Percentiles rank a stretch among this genome's conserved stretches.
These are phyloP conservation scores for Heteronetta atricapilla DNA, from an alignment of 2,113 vertebrate species.

Conservation along the genomic window DNA sequence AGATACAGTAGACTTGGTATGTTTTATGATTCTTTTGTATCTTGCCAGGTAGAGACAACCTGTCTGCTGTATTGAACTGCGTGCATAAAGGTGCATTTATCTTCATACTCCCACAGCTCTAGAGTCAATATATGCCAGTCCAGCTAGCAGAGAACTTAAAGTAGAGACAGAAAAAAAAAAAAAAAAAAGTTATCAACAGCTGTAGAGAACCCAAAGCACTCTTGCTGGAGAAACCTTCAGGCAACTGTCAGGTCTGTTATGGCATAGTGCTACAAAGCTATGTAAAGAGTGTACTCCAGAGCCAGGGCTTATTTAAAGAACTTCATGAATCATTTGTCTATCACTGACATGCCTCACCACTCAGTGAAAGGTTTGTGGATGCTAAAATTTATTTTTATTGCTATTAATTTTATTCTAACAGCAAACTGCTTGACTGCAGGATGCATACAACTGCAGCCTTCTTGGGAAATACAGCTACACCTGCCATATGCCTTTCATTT, in stretches of 20 bases:
- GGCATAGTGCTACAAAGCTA: not conserved
- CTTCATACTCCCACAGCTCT: not conserved
- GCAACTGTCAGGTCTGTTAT: not conserved
- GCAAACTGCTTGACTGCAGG: not conserved
- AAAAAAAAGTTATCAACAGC: not conserved
- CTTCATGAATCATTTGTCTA: not conserved
- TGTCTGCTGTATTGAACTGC: not conserved
- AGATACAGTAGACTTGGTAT: not conserved
- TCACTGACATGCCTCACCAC: not conserved
- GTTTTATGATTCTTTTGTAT: not conserved
- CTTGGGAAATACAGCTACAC: not conserved
- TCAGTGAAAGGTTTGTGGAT: not conserved
- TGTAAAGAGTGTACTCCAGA: not conserved
- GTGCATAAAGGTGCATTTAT: not conserved
- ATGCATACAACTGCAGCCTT: not conserved
- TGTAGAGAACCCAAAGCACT: not conserved
- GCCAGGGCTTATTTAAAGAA: not conserved
- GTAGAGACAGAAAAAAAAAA: not conserved
- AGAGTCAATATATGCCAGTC: not conserved
- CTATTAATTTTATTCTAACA: conserved; percentile 5
- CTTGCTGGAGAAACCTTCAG: not conserved
- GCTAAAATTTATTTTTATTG: not conserved
- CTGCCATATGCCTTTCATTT: not conserved
- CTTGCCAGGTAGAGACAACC: not conserved
- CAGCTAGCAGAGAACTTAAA: rapidly evolving